Base-by-base conservation (phyloP, 2,888 invertebrate genomes). In the Caenorhabditis zanzibari region DNA sequence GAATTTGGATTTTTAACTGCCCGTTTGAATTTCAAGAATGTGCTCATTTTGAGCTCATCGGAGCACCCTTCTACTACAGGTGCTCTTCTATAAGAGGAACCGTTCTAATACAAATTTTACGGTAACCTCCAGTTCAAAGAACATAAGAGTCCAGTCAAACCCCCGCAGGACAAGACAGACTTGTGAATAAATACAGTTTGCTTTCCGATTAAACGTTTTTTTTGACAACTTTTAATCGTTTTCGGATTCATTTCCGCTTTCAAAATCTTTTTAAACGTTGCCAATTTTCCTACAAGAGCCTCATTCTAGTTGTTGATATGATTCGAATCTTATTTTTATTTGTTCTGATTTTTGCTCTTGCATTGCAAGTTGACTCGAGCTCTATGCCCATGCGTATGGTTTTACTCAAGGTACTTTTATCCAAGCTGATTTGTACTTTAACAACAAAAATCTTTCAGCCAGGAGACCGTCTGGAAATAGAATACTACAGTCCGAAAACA, bases 161-260 rank as follows among this genome's bases (percentile, higher is more conserved):
- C 19, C 24, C 58, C 35, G n/a, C 58, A 32, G 16, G 16, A 28
- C 24, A 24, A 16, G 28, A 9, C 16, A 28, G 35, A 32, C n/a
- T 28, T 58, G 32, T 58, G 44, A 63, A 44, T 14, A 44, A 41
- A 26, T 22, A 6, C 44, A 63, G 44, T 28, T 49, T 47, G 47
- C 64, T 22, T 19, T 28, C 12, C 16, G 64, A 64, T 44, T 49
- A 58, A 58, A 16, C 58, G n/a, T n/a, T 58, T 28, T 58, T 38
- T 38, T 26, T 28, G 52, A 54, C 61, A 61, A 61, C 16, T 64
- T 64, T 64, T 28, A 64, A 64, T 64, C 47, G 41, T 64, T 63
- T n/a, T 14, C 24, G 24, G 6, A 26, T 44, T 44, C 16, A 47
- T 9, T 64, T 64, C 64, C 64, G 26, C 64, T 19, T 64, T 26